phyloP scores from a whole-genome alignment of 2,113 vertebrate genomes.

The Microtus richardsoni region DNA sequence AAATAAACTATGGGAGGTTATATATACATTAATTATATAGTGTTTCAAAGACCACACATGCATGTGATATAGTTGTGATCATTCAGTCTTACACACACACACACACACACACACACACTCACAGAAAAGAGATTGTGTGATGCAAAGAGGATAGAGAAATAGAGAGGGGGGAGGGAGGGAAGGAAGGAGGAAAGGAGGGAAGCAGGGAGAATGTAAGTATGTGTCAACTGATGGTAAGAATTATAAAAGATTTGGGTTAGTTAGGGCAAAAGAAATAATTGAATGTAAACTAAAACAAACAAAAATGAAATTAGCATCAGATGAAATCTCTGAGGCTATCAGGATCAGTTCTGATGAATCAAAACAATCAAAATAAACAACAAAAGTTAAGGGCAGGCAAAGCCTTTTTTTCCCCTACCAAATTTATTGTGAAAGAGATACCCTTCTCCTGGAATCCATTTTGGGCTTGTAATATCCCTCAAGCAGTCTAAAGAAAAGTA shows the following conservation, averaged over 20 bases:
- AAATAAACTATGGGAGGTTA: neutral
- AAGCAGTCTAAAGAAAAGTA: neutral
- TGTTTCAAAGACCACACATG: neutral
- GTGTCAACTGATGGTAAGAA: neutral
- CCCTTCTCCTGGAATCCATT: neutral
- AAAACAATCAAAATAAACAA: neutral
- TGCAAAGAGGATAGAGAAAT: too few species aligned
- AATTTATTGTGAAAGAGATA: neutral
- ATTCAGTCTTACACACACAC: neutral
- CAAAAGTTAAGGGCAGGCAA: neutral
- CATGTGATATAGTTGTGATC: neutral
- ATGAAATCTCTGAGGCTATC: neutral
- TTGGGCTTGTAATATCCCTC: neutral
- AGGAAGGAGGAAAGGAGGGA: neutral
- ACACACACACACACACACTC: neutral
- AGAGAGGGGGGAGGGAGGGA: neutral
- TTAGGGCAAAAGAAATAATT: constrained; percentile 11
- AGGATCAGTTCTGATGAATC: neutral
- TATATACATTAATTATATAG: neutral
- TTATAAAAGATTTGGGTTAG: neutral
- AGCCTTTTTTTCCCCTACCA: neutral
- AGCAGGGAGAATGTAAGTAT: neutral
- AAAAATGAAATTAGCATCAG: neutral
- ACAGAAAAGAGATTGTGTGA: neutral
- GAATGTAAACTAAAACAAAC: neutral